These are phyloP conservation scores for Psettodes erumei DNA, from an alignment of 2,113 vertebrate species.

Conservation along the genomic window DNA sequence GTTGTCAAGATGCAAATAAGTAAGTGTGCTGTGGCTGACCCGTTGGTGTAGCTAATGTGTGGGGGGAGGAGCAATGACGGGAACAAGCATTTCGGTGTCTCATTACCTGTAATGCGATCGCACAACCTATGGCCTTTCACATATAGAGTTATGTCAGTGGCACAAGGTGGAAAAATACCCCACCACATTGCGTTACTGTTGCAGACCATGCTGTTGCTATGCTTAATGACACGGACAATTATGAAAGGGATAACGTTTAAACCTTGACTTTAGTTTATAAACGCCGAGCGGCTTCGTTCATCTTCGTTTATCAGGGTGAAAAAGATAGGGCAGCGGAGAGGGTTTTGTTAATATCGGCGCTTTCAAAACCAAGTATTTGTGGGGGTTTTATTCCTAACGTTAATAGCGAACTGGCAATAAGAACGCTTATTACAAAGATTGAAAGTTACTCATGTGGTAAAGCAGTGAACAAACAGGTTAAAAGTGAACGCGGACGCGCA, in stretches of 20 bases:
- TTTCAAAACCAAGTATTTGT: background rate
- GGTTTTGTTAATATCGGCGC: background rate
- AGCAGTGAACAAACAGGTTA: background rate
- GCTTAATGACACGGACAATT: background rate
- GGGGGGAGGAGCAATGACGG: conserved; percentile 40
- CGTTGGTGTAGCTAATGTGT: conserved; percentile 27
- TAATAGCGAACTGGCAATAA: background rate
- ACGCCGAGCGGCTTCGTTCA: background rate
- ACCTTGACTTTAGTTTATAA: background rate
- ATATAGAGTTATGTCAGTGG: background rate
- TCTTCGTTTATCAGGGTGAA: background rate
- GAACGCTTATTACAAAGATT: background rate
- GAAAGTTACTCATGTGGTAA: background rate
- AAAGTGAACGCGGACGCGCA: background rate
- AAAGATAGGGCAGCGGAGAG: background rate
- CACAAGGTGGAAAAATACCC: conserved; percentile 30
- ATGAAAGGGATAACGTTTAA: background rate
- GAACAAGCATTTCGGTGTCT: conserved; percentile 64
- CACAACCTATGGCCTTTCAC: conserved; percentile 23
- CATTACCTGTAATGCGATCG: conserved; percentile 77
- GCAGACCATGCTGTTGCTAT: background rate
- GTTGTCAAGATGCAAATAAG: conserved; percentile 2
- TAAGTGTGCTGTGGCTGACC: conserved; percentile 6
- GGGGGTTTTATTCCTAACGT: background rate
- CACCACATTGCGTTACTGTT: background rate